Evolutionary conservation across 2,888 invertebrate genomes (phyloP), one percentile per base, ranked within the genome.

Genomic region (Drosophila hamatofila): DNA sequence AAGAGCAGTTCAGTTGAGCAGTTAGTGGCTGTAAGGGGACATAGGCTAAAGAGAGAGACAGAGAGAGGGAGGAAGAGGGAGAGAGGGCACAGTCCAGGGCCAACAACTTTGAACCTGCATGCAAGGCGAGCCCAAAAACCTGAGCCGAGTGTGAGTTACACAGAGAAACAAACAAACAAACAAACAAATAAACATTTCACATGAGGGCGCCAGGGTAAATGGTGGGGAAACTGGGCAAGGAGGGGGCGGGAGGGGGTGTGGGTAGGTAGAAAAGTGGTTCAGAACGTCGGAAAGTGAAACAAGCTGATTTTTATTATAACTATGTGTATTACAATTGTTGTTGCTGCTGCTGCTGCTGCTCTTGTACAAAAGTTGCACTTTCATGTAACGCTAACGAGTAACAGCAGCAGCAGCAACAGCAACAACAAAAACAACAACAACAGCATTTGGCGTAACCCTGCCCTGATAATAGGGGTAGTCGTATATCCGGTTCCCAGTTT

Each of bases 311-410:
- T 83, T 89, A 81, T 87, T 79, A 81, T 83, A 79, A 81, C 76
- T 78, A 63, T 80, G 68, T 78, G 83, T 83, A 80, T 71, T 63
- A 70, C 64, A 75, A 86, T 79, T 85, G 76, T 74, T 84, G 68
- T 64, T 78, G 68, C 54, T 54, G 52, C 49, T 46, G 71, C 59
- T 54, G 58, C 55, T 69, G 51, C 61, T 83, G 66, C 56, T 56
- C 56, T 73, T 86, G 67, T 78, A 72, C 71, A 78, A 88, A 86
- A 88, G 87, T 88, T 84, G 83, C 81, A 86, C 87, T 88, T 89
- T 88, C 81, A 87, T 81, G 87, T 85, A 76, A 78, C 60, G 73
- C 69, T 81, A 87, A 87, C 88, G 76, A 80, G 86, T 67, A 66
- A 68, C 75, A 75, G 35, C 52, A 78, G 49, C 73, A 69, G 25